A percentile compares a stretch with the other conserved stretches of the same genome.
phyloP scores from a whole-genome alignment of 2,888 invertebrate genomes.

The Scaptodrosophila latifasciaeformis region DNA sequence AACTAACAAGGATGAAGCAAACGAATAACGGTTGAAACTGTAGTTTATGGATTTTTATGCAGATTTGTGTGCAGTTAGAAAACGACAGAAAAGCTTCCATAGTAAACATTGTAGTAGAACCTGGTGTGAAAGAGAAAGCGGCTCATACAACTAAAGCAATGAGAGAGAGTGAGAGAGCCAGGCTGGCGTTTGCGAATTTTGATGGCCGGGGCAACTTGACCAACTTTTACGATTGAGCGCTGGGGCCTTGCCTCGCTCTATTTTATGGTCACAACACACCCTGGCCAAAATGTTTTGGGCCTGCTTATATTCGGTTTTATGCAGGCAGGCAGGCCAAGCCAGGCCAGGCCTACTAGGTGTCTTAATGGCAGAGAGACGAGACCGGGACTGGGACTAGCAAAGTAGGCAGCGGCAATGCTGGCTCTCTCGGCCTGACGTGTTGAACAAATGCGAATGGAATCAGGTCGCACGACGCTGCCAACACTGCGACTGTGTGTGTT shows the following conservation, averaged over 20 bases:
- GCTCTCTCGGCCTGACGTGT: constrained; percentile 19
- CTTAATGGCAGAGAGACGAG: too few relatives aligned
- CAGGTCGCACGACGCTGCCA: constrained; percentile 38
- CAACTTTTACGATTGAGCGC: not conserved
- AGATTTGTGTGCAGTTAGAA: not conserved
- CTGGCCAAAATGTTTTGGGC: not conserved
- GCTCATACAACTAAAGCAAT: too few relatives aligned
- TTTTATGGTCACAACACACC: too few relatives aligned
- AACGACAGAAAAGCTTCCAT: constrained; percentile 34
- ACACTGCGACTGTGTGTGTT: constrained; percentile 42
- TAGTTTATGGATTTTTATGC: constrained; percentile 61
- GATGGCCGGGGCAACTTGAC: not conserved
- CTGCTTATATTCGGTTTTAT: too few relatives aligned
- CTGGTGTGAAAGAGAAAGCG: constrained; percentile 34
- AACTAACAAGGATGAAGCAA: too few relatives aligned
- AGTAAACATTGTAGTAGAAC: constrained; percentile 63
- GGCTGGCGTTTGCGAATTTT: too few relatives aligned
- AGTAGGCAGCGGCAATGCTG: constrained; percentile 31
- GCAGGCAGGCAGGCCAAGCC: too few relatives aligned
- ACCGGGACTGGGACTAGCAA: constrained; percentile 29
- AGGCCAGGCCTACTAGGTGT: too few relatives aligned
- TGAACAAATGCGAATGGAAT: constrained; percentile 30
- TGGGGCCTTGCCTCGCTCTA: too few relatives aligned
- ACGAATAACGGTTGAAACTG: constrained; percentile 6
- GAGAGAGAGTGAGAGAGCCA: constrained; percentile 18